These are phyloP conservation scores for Tyrannus savana DNA, from an alignment of 2,113 vertebrate genomes.

Conservation along the genomic window DNA sequence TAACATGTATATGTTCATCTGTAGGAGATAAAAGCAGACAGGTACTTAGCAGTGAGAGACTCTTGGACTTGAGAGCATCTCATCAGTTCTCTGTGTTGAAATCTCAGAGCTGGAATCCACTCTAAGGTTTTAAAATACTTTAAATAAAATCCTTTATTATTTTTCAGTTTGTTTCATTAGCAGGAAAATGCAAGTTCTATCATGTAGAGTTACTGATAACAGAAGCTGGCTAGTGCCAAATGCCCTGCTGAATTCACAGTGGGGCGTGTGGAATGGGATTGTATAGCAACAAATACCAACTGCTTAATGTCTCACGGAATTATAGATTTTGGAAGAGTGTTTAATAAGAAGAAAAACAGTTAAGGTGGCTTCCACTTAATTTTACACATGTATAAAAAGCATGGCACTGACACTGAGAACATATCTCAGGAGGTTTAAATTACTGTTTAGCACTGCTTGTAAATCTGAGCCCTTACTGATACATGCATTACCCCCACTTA, in stretches of 20 bases:
- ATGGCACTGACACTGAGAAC: slow-evolving; percentile 33
- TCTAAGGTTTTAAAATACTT: slow-evolving; percentile 54
- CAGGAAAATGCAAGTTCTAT: slow-evolving; percentile 69
- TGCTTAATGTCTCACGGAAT: slow-evolving; percentile 76
- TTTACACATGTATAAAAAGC: slow-evolving; percentile 49
- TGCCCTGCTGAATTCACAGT: slow-evolving; percentile 76
- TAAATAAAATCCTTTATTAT: slow-evolving; percentile 43
- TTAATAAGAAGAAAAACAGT: slow-evolving; percentile 76
- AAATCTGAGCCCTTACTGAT: slow-evolving; percentile 23
- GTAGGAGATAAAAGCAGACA: background rate
- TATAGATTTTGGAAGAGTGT: slow-evolving; percentile 75
- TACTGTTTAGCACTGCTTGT: slow-evolving; percentile 49
- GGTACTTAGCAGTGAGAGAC: slow-evolving; percentile 10
- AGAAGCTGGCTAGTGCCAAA: slow-evolving; percentile 66
- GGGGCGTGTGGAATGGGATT: slow-evolving; percentile 59
- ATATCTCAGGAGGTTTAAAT: slow-evolving; percentile 47
- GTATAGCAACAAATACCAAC: slow-evolving; percentile 75
- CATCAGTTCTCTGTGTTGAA: slow-evolving; percentile 9
- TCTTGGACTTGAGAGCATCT: slow-evolving; percentile 19
- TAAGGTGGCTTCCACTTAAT: slow-evolving; percentile 69
- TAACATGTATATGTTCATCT: background rate
- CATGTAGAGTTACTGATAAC: slow-evolving; percentile 74
- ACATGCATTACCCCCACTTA: background rate
- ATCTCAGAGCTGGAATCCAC: slow-evolving; percentile 36
- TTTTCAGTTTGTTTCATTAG: slow-evolving; percentile 64